A percentile compares a stretch with the other conserved stretches of the same genome.
Conservation (phyloP, 2,797 vertebrate species). For the Poecile montanus region DNA sequence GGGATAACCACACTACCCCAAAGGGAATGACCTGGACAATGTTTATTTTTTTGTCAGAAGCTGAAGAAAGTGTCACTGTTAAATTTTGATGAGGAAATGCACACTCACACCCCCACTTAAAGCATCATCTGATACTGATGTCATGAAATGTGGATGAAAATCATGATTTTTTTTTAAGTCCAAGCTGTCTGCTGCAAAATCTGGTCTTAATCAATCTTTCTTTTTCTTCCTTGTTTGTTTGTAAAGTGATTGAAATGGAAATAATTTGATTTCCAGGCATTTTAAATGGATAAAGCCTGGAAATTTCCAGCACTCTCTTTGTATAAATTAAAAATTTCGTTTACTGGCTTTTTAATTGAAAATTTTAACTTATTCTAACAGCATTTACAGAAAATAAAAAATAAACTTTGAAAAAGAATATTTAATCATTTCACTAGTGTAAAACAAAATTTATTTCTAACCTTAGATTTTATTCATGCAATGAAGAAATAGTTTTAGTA, state of each 20-base stretch:
- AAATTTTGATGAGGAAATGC: not conserved
- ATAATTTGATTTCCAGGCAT: too few relatives aligned
- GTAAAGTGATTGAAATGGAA: not conserved
- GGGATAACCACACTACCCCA: not conserved
- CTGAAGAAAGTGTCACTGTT: not conserved
- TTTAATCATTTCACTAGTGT: not conserved
- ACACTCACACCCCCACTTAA: too few relatives aligned
- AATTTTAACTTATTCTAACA: not conserved
- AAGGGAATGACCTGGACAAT: not conserved
- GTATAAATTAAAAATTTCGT: not conserved
- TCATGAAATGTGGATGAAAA: not conserved
- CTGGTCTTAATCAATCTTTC: not conserved
- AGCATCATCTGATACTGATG: not conserved
- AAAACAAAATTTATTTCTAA: not conserved
- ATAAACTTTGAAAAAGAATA: not conserved
- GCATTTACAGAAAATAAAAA: not conserved
- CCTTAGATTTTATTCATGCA: not conserved
- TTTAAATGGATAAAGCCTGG: not conserved
- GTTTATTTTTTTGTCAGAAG: not conserved
- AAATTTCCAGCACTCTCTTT: not conserved
- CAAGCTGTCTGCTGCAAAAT: not conserved
- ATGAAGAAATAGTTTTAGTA: not conserved
- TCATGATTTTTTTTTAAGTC: not conserved
- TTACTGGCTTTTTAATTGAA: not conserved
- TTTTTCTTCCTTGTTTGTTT: not conserved